Base-by-base conservation (phyloP, 2,888 invertebrate genomes). In the Synergus itoensis region DNA sequence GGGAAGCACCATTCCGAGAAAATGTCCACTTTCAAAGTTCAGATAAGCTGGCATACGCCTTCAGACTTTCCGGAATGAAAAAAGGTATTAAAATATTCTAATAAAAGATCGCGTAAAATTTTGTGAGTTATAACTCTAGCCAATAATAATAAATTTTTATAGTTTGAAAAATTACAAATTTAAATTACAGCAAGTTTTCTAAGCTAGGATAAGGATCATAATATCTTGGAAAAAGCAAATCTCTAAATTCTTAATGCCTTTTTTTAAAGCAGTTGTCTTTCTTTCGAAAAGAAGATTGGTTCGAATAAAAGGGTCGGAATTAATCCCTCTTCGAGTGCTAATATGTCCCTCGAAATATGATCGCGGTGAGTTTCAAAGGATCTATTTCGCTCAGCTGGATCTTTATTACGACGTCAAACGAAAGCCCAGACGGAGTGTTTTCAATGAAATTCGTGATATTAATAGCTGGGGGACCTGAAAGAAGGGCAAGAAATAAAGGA, bases 371-470 rank as follows among this genome's bases (percentile, higher is more conserved):
- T 85, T 87, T 79, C 80, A 81, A 81, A 81, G 82, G 80, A 84
- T 76, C 65, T 80, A 82, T 83, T 84, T 79, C 77, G 41, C 76
- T 80, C 65, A 62, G 76, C 64, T 77, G 81, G 63, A 84, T 84
- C 86, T 87, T 89, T 87, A 89, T 88, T 88, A 86, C 86, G 85
- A 85, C 87, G 86, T 88, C 87, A 86, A 63, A 64, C 60, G 53
- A 67, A 76, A 82, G 84, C 18, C 28, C 81, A 76, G 77, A 78
- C 82, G 82, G 83, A 88, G 88, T 87, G 87, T 88, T 89, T 87
- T 88, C 89, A 88, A 90, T 90, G 86, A 90, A 89, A 89, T 87
- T 87, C 83, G 82, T 76, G 81, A 85, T 85, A 88, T 76, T 57
- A 76, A 76, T 76, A 76, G 62, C 76, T 76, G 53, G 40, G 57